Percentiles rank a stretch among this genome's conserved stretches.
These are phyloP conservation scores for Trichosurus vulpecula DNA, from an alignment of 2,797 vertebrate species.

Conservation along the genomic window DNA sequence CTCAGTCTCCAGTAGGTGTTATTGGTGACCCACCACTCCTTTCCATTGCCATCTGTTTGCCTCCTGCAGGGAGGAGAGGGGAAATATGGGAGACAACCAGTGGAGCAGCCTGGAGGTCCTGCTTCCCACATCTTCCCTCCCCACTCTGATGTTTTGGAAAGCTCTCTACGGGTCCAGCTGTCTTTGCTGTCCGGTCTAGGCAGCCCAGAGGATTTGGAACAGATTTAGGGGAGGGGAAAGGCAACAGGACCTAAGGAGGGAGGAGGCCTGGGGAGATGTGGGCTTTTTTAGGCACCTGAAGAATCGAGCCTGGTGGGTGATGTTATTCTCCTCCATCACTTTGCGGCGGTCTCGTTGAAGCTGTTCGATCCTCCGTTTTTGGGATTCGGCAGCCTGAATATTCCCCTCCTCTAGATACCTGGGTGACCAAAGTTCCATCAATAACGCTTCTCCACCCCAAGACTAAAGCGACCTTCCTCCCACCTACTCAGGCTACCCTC, in stretches of 20 bases:
- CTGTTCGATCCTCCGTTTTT: slow-evolving; percentile 93
- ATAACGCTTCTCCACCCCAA: not conserved
- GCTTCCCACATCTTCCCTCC: accelerated
- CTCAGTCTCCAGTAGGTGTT: slow-evolving; percentile 92
- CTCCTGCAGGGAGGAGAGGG: slow-evolving; percentile 80
- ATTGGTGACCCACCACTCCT: slow-evolving; percentile 91
- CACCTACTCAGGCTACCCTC: not conserved
- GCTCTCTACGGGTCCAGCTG: not conserved
- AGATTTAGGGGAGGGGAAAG: not conserved
- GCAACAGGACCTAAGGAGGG: not conserved
- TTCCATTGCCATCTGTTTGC: slow-evolving; percentile 84
- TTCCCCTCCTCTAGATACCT: slow-evolving; percentile 95
- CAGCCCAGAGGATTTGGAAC: not conserved
- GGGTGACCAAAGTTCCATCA: not conserved
- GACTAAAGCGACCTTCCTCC: not conserved
- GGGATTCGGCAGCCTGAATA: slow-evolving; percentile 89
- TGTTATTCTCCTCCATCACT: slow-evolving; percentile 89
- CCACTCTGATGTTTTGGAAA: not conserved
- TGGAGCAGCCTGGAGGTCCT: not conserved
- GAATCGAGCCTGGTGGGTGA: slow-evolving; percentile 91
- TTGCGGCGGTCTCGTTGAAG: slow-evolving; percentile 90
- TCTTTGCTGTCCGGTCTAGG: not conserved
- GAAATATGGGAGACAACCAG: accelerated
- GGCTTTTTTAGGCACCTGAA: slow-evolving; percentile 87
- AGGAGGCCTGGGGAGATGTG: accelerated